These are phyloP conservation scores for Dipodomys stephensi DNA, from an alignment of 2,113 vertebrate species.

Conservation along the genomic window DNA sequence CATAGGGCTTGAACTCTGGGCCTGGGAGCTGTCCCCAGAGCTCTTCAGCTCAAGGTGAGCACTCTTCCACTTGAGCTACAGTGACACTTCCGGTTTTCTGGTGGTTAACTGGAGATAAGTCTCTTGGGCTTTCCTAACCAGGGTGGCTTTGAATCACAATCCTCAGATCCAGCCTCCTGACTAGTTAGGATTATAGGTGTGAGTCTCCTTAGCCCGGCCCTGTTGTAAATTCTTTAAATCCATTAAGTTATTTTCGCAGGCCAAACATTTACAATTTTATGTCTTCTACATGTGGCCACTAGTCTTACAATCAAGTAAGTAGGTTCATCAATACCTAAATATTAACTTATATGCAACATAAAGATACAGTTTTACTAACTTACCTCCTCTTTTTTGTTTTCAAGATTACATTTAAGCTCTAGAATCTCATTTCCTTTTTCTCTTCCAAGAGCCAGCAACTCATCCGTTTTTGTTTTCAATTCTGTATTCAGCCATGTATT, in stretches of 20 bases:
- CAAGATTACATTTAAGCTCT: conserved; percentile 94
- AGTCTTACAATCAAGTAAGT: not conserved
- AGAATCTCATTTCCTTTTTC: conserved; percentile 96
- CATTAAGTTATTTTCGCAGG: not conserved
- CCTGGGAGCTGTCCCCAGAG: too few species aligned
- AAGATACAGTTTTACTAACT: conserved; percentile 18
- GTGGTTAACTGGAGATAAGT: too few species aligned
- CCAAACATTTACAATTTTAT: not conserved
- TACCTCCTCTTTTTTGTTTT: conserved; percentile 97
- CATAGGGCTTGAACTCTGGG: too few species aligned
- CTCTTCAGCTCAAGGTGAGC: too few species aligned
- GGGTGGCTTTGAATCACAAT: too few species aligned
- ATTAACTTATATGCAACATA: not conserved
- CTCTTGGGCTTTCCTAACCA: too few species aligned
- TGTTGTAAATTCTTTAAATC: conserved; percentile 18
- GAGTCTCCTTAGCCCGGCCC: too few species aligned
- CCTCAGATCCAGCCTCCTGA: too few species aligned
- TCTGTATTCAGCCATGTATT: conserved; percentile 94
- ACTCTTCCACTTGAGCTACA: too few species aligned
- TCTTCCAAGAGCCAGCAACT: conserved; percentile 92
- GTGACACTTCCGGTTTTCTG: too few species aligned
- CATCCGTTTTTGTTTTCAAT: conserved; percentile 95
- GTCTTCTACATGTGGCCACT: not conserved
- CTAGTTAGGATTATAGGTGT: too few species aligned
- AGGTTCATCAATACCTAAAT: not conserved